Percentiles rank a stretch among this genome's conserved stretches.
Evolutionary conservation across 2,113 vertebrate species (phyloP).

Genomic region (Pogonocichla stellata): DNA sequence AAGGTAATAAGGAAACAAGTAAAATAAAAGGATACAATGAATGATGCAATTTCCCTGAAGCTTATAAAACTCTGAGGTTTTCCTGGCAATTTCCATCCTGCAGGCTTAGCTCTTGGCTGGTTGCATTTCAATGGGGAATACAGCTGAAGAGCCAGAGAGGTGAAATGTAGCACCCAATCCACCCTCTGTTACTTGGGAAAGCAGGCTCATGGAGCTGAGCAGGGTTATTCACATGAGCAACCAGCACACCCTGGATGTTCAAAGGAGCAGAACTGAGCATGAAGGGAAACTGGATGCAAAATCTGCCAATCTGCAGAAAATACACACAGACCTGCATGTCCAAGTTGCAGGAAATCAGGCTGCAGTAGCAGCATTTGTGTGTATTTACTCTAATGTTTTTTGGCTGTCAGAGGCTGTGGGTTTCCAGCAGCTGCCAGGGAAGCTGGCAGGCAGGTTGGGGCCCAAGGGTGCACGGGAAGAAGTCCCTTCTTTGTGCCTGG

Average conservation of each 20-base stretch:
- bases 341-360: background rate
- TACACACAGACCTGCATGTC: background rate
- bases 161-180: background rate
- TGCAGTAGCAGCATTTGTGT: background rate
- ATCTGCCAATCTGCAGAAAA: background rate
- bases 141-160: background rate
- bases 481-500: background rate
- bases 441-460: background rate
- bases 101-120: background rate
- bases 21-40: background rate
- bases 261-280: background rate
- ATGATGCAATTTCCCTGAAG: background rate
- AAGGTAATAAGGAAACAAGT: background rate
- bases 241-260: background rate
- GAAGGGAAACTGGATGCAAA: background rate
- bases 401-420: background rate
- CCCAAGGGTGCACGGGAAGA: background rate
- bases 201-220: background rate
- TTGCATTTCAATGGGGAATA: background rate
- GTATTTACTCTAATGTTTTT: background rate
- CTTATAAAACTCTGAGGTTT: constrained; percentile 2
- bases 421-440: background rate
- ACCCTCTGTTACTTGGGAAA: background rate
- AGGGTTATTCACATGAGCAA: background rate
- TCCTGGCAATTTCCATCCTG: background rate